Evolutionary conservation across 2,113 vertebrate genomes (phyloP).

Genomic region (Xenopus borealis): DNA sequence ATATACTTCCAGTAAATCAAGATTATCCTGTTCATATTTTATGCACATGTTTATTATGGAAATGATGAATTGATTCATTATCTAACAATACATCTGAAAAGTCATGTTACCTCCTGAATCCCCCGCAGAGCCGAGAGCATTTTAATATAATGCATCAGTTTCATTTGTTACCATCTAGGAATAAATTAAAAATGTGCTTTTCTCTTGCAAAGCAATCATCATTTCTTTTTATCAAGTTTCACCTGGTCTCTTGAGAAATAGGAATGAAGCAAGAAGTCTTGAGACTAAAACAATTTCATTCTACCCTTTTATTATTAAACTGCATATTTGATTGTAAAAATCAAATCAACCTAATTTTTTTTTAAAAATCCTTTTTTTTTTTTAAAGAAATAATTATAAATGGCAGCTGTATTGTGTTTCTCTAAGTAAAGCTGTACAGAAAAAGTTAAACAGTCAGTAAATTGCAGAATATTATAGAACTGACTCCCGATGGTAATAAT

Average conservation of each 20-base stretch:
- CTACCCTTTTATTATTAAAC: background rate
- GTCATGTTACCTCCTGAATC: constrained; percentile 13
- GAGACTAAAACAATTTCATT: background rate
- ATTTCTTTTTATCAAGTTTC: constrained; percentile 22
- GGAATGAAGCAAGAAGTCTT: background rate
- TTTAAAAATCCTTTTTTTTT: background rate
- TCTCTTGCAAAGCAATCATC: constrained; percentile 26
- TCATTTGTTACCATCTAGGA: constrained; percentile 30
- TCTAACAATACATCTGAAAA: constrained; percentile 49
- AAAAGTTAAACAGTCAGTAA: too few relatives aligned
- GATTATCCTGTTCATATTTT: constrained; percentile 41
- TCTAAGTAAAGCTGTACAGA: too few relatives aligned
- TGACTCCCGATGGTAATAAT: too few relatives aligned
- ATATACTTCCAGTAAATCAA: constrained; percentile 40
- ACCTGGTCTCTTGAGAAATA: constrained; percentile 8
- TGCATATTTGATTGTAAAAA: background rate
- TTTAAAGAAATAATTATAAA: too few relatives aligned
- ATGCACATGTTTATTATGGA: constrained; percentile 42
- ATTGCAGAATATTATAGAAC: too few relatives aligned
- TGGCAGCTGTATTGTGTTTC: too few relatives aligned
- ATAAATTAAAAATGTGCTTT: constrained; percentile 44
- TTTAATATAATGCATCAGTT: constrained; percentile 41
- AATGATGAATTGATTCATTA: constrained; percentile 50
- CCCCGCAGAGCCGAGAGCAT: constrained; percentile 34
- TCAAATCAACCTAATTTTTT: background rate